Evolutionary conservation across 2,797 vertebrate genomes (phyloP).

Genomic region (Artibeus lituratus): DNA sequence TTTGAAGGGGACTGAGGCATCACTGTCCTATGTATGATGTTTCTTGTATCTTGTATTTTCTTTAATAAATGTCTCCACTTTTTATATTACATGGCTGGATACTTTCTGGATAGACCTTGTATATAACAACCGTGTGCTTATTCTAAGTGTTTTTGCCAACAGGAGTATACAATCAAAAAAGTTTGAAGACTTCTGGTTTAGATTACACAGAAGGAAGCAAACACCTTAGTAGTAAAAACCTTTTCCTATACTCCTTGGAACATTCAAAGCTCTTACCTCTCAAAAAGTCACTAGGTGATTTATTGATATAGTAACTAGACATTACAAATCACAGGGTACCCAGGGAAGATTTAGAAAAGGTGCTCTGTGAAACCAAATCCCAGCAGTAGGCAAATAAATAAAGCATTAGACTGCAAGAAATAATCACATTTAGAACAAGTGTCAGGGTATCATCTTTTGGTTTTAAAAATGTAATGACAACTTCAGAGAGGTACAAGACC

Average conservation of each 20-base stretch:
- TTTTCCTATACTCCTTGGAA: neutral
- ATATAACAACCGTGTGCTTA: neutral
- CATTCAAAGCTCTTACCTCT: neutral
- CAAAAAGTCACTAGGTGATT: neutral
- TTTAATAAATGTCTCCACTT: neutral
- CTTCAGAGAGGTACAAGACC: neutral
- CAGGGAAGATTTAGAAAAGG: neutral
- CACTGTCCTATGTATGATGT: neutral
- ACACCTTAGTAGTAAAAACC: neutral
- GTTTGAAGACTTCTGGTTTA: neutral
- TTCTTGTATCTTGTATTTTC: neutral
- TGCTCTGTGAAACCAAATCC: conserved; percentile 7
- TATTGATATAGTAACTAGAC: neutral
- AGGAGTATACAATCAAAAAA: neutral
- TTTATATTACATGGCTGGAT: neutral
- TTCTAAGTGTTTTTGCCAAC: neutral
- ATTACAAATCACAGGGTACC: neutral
- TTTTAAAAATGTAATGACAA: neutral
- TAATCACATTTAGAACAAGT: neutral
- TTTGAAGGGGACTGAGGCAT: neutral
- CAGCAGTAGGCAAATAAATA: conserved; percentile 11
- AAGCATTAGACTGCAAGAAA: conserved; percentile 2
- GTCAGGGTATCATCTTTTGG: neutral
- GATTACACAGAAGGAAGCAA: neutral
- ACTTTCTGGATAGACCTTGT: neutral